phyloP scores from a whole-genome alignment of 2,797 vertebrate species.

The Bradypodion ventrale region DNA sequence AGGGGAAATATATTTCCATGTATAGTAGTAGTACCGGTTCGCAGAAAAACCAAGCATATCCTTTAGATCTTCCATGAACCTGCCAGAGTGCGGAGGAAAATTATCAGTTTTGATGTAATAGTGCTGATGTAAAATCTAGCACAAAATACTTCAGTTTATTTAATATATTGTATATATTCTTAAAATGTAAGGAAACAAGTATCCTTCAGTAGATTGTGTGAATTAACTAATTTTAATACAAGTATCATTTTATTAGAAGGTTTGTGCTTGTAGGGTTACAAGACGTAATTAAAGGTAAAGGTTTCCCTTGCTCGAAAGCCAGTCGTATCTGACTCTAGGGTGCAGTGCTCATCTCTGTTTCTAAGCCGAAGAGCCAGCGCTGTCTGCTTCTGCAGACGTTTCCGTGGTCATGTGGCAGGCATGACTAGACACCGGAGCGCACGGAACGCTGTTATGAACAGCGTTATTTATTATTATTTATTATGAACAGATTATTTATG shows the following conservation, averaged over 20 bases:
- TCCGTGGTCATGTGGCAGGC: no score
- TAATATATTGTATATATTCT: background rate
- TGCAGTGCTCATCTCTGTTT: no score
- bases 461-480: no score
- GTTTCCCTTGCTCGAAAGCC: no score
- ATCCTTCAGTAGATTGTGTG: background rate
- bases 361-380: no score
- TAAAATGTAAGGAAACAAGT: background rate
- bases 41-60: constrained; percentile 97
- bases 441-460: no score
- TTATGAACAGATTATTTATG: background rate
- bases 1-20: constrained; percentile 97
- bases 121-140: background rate
- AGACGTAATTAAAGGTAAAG: no score
- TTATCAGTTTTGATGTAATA: background rate
- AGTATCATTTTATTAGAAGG: background rate
- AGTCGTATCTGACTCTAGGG: no score
- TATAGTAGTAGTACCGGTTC: constrained; percentile 93
- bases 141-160: background rate
- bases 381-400: no score
- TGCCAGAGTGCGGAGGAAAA: constrained; percentile 38
- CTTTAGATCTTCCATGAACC: constrained; percentile 95
- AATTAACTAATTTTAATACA: background rate
- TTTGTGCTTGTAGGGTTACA: background rate
- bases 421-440: no score